Evolutionary conservation across 2,888 invertebrate genomes (phyloP).

Genomic region (Gasteruption jaculator): DNA sequence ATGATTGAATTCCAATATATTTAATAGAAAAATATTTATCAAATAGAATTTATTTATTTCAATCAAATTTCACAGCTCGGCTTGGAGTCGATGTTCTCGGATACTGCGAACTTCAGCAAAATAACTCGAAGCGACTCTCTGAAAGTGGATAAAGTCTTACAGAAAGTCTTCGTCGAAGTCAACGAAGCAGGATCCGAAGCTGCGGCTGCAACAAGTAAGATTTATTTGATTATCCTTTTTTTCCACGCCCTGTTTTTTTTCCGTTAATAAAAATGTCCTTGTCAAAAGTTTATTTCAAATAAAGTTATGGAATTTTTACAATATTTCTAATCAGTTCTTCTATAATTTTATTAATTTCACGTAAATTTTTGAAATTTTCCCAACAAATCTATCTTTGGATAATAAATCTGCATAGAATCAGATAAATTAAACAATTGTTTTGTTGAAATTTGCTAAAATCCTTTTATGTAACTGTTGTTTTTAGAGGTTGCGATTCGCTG

Average conservation of each 20-base stretch:
- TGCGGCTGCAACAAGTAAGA: constrained; percentile 55
- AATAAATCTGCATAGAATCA: no score
- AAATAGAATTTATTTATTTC: constrained; percentile 1
- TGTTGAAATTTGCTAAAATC: no score
- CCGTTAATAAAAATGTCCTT: constrained; percentile 2
- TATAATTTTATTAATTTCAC: no score
- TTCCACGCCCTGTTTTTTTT: constrained; percentile 3
- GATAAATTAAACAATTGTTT: no score
- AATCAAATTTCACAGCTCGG: constrained; percentile 45
- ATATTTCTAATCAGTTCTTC: no score
- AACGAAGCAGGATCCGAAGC: constrained; percentile 59
- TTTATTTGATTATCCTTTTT: constrained; percentile 13
- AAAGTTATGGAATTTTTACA: no score
- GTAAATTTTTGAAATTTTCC: no score
- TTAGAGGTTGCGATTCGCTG: no score
- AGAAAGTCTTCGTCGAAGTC: constrained; percentile 57
- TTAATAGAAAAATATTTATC: not conserved
- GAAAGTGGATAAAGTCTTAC: constrained; percentile 52
- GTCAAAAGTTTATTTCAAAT: no score
- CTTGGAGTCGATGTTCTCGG: constrained; percentile 47
- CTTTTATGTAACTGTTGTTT: no score
- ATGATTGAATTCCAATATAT: not conserved
- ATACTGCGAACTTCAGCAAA: constrained; percentile 49
- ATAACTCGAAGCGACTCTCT: constrained; percentile 46
- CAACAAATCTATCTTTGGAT: no score